phyloP scores from a whole-genome alignment of 2,797 vertebrate species.

The Cynodonichthys magdalenae region DNA sequence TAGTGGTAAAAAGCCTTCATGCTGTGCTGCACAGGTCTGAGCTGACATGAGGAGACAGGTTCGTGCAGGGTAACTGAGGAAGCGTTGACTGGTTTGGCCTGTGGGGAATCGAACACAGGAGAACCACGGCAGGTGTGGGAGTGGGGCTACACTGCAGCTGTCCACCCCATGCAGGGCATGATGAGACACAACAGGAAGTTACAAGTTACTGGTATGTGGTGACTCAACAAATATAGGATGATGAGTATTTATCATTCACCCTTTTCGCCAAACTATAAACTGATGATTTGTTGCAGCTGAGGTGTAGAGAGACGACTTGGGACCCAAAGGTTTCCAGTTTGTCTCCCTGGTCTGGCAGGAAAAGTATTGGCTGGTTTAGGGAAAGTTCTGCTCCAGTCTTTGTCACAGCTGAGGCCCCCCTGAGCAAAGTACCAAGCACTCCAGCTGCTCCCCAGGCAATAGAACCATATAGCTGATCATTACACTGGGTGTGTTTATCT shows the following conservation, averaged over 20 bases:
- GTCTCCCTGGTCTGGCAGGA: no score
- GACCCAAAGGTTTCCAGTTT: no score
- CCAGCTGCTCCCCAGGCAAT: no score
- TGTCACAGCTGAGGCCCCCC: no score
- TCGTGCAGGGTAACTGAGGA: conserved; percentile 28
- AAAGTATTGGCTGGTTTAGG: no score
- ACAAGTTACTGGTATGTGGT: conserved; percentile 38
- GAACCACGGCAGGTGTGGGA: conserved; percentile 29
- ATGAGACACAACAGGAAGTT: conserved; percentile 33
- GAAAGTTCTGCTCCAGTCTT: no score
- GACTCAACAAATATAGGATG: conserved; percentile 19
- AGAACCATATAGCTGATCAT: no score
- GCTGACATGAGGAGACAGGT: conserved; percentile 54
- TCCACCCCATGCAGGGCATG: conserved; percentile 36
- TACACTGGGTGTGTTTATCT: no score
- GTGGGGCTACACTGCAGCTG: conserved; percentile 19
- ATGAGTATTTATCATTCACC: neutral
- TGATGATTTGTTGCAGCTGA: neutral
- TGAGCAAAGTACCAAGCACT: no score
- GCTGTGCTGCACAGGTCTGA: conserved; percentile 49
- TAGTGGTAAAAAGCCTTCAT: conserved; percentile 42
- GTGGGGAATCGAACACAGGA: conserved; percentile 40
- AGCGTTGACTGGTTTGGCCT: conserved; percentile 27
- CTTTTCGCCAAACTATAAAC: neutral
- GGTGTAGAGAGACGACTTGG: no score